Evolutionary conservation across 2,888 invertebrate genomes (phyloP).

Genomic region (Agonopterix heracliana): DNA sequence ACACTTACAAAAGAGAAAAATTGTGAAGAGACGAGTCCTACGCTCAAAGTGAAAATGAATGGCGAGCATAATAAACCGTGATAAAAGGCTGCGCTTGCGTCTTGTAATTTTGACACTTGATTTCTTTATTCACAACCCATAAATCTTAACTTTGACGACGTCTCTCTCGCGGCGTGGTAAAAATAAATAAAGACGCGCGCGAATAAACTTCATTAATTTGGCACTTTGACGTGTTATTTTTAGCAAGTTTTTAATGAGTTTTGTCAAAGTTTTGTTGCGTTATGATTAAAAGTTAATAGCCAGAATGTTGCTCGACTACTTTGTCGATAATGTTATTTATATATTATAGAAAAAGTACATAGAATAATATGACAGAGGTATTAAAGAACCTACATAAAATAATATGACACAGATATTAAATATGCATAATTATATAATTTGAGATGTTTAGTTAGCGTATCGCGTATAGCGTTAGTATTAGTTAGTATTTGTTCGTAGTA

Average conservation of each 20-base stretch:
- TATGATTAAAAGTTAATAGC: no score
- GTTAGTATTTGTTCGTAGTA: no score
- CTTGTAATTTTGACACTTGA: constrained; percentile 59
- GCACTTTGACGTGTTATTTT: constrained; percentile 3
- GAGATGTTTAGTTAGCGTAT: no score
- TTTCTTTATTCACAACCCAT: constrained; percentile 57
- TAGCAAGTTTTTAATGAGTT: not conserved
- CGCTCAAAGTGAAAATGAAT: constrained; percentile 56
- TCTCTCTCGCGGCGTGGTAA: not conserved
- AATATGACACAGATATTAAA: no score
- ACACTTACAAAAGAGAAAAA: constrained; percentile 51
- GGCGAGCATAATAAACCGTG: constrained; percentile 39
- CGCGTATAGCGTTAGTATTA: no score
- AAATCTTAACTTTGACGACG: constrained; percentile 31
- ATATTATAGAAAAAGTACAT: no score
- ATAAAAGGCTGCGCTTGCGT: constrained; percentile 41
- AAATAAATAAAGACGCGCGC: not conserved
- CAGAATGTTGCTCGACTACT: no score
- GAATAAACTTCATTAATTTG: constrained; percentile 4
- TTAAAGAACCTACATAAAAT: no score
- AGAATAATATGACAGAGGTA: no score
- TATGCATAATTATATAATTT: no score
- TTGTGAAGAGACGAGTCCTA: constrained; percentile 43
- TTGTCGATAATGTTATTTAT: no score
- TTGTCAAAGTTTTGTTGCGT: not conserved